Percentiles rank a stretch among this genome's conserved stretches.
phyloP scores from a whole-genome alignment of 2,888 invertebrate species.

The Xestoiulus laeticollis region DNA sequence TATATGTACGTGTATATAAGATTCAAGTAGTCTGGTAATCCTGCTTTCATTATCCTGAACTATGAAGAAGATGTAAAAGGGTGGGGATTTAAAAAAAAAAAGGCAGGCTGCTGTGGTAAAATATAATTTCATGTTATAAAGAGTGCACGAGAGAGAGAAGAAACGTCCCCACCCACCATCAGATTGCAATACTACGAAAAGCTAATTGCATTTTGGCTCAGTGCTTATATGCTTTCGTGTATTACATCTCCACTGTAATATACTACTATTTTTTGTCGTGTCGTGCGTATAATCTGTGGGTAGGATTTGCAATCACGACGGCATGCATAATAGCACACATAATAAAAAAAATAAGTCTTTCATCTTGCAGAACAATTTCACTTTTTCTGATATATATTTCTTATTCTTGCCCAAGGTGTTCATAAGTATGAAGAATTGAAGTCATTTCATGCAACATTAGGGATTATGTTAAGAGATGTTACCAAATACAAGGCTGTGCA shows the following conservation, averaged over 20 bases:
- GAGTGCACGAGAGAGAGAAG: neutral
- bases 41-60: conserved; percentile 3
- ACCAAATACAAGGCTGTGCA: neutral
- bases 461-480: conserved; percentile 15
- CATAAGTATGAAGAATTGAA: conserved; percentile 29
- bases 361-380: conserved; percentile 24
- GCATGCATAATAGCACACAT: conserved; percentile 19
- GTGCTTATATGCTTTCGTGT: neutral
- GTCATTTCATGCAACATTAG: conserved; percentile 43
- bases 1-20: too few species aligned
- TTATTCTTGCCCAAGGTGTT: conserved; percentile 14
- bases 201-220: conserved; percentile 29
- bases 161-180: neutral
- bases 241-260: conserved; percentile 5
- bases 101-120: conserved; percentile 18
- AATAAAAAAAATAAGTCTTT: conserved; percentile 30
- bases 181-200: conserved; percentile 15
- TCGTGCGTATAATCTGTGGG: neutral
- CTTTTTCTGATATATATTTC: neutral
- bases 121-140: conserved; percentile 8
- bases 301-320: conserved; percentile 35
- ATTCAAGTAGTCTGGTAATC: neutral
- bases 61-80: neutral
- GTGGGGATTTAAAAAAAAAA: neutral
- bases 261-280: neutral